phyloP scores from a whole-genome alignment of 2,797 vertebrate genomes.

The Sphaeramia orbicularis region DNA sequence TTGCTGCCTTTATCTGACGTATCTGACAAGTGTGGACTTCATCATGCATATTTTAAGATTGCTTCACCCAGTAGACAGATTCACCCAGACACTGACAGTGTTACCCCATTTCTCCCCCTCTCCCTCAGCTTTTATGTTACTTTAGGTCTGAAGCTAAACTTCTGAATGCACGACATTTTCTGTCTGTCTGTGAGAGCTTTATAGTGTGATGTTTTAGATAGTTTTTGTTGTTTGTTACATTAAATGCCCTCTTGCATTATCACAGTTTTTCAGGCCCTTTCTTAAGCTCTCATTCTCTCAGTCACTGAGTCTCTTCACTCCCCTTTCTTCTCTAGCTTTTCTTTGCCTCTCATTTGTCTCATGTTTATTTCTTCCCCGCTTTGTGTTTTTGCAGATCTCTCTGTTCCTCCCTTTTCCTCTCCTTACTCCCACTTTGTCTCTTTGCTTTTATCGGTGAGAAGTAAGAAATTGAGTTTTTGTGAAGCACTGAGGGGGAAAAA shows the following conservation, averaged over 20 bases:
- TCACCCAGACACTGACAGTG: conserved; percentile 14
- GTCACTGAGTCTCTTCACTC: conserved; percentile 20
- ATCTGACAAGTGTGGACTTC: conserved; percentile 28
- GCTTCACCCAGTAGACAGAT: conserved; percentile 27
- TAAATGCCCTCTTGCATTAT: conserved; percentile 15
- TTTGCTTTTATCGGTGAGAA: conserved; percentile 48
- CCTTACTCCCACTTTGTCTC: conserved; percentile 7
- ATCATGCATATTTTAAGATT: conserved; percentile 44
- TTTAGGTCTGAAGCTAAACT: conserved; percentile 25
- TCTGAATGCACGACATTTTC: conserved; percentile 10
- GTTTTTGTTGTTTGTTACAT: conserved; percentile 23
- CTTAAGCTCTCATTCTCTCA: conserved; percentile 20
- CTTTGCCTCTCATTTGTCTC: conserved; percentile 24
- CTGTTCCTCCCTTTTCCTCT: conserved; percentile 14
- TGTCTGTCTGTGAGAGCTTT: conserved; percentile 24
- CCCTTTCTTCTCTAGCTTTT: conserved; percentile 13
- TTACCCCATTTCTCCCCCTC: conserved; percentile 8
- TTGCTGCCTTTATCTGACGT: conserved; percentile 14
- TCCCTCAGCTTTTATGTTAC: conserved; percentile 24
- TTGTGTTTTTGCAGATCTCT: conserved; percentile 37
- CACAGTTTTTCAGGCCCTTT: conserved; percentile 11
- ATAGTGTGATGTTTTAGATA: conserved; percentile 27
- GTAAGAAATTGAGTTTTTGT: conserved; percentile 47
- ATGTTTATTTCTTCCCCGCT: conserved; percentile 10
- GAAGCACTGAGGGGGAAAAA: conserved; percentile 37